Base-by-base conservation (phyloP, 1,140 invertebrate genomes). In the Antheraea pernyi region DNA sequence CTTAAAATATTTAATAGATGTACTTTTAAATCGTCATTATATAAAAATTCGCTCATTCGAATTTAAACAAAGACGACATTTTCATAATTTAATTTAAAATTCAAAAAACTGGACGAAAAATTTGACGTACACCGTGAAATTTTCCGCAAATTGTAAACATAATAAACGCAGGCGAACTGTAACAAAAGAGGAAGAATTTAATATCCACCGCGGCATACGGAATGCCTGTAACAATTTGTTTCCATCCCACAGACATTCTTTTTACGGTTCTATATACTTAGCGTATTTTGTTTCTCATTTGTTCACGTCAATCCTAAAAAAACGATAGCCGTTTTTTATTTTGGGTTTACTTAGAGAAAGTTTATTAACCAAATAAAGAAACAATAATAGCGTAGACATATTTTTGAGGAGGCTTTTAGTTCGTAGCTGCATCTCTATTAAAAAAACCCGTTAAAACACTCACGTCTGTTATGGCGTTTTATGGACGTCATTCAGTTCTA, bases 181-280 rank as follows among this genome's bases (percentile, higher is more conserved):
- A 80, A 82, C 78, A 81, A 80, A 80, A 84, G 75, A 76, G 79
- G 76, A 86, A 84, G 85, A 86, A 86, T 86, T 85, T 86, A 86
- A 86, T 86, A 86, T 86, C 83, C 78, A 80, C 79, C 72, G 76
- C 73, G 82, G 78, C 71, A 79, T 78, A 76, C 75, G 74, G 76
- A 75, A 76, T 81, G 77, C 71, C 80, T 83, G 83, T 82, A 77
- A 76, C 82, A 82, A 83, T 85, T 86, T 86, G 82, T 85, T 85
- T 83, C 80, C 84, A 80, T 86, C 72, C 63, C 68, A 67, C 69
- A 19, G 73, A 75, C 76, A 77, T 78, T 77, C 70, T 75, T 78
- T 78, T 78, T 74, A 67, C 74, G 74, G 72, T 75, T 75, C 69
- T 68, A 77, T 68, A 79, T 73, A 76, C 61, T 73, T 72, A 73